These are phyloP conservation scores for Aramus guarauna DNA, from an alignment of 2,113 vertebrate genomes.

Conservation along the genomic window DNA sequence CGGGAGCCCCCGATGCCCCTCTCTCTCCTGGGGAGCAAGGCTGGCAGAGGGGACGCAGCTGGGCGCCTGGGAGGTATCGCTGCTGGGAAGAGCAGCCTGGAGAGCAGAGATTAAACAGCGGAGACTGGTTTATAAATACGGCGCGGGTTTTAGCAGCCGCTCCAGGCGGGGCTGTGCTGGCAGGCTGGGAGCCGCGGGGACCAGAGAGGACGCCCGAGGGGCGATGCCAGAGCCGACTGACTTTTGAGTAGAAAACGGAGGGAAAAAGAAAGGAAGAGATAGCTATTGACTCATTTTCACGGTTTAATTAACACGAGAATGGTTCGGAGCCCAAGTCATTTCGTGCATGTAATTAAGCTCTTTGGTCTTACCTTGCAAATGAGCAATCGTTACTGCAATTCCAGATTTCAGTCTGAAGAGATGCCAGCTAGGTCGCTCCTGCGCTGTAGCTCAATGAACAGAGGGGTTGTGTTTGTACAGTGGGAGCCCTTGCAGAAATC, in stretches of 20 bases:
- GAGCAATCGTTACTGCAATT: neutral
- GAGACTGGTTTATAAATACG: too few species aligned
- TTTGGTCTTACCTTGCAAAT: neutral
- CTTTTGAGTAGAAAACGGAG: too few species aligned
- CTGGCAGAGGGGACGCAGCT: neutral
- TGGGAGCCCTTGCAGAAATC: neutral
- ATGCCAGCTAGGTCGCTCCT: neutral
- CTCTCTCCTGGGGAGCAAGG: neutral
- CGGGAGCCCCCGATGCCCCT: neutral
- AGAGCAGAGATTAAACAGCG: neutral
- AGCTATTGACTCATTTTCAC: neutral
- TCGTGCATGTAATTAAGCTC: neutral
- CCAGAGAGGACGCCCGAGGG: too few species aligned
- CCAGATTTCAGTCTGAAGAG: neutral
- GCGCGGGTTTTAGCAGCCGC: neutral
- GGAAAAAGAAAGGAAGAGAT: neutral
- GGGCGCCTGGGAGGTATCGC: accelerated
- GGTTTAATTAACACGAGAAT: neutral
- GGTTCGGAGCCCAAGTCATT: neutral
- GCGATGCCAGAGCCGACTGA: neutral
- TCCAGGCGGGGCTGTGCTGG: neutral
- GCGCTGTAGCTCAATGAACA: accelerated
- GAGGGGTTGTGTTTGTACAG: neutral
- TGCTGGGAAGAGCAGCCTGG: neutral
- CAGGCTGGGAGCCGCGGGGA: neutral